phyloP scores from a whole-genome alignment of 2,888 invertebrate species.

The Pseudococcus jackbeardsleyi region DNA sequence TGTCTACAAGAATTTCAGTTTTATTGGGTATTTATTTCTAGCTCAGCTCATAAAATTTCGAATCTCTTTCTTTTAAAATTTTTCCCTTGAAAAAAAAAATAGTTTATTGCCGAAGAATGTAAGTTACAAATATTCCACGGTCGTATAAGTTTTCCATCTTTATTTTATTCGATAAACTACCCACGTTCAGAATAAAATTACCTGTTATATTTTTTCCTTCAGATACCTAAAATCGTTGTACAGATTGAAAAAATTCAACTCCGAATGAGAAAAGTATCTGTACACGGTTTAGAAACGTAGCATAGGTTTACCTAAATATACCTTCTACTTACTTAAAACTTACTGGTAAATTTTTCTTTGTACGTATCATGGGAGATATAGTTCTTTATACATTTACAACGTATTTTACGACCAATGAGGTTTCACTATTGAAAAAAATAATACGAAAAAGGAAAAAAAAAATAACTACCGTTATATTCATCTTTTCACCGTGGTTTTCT shows the following conservation, averaged over 20 bases:
- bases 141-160: neutral
- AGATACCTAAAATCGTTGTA: neutral
- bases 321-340: neutral
- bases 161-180: neutral
- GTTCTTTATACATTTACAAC: neutral
- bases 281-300: neutral
- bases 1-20: too few species aligned
- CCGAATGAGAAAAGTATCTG: neutral
- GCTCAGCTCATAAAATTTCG: too few species aligned
- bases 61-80: too few species aligned
- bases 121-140: too few species aligned
- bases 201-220: neutral
- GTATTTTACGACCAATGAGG: slow-evolving; percentile 6
- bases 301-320: neutral
- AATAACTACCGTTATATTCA: neutral
- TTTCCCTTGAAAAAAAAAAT: too few species aligned
- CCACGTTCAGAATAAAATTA: neutral
- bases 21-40: too few species aligned
- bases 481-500: neutral
- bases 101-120: too few species aligned
- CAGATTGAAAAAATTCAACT: slow-evolving; percentile 19
- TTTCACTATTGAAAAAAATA: neutral
- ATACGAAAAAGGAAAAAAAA: neutral
- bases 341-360: slow-evolving; percentile 1
- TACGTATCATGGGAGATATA: slow-evolving; percentile 28